Evolutionary conservation across 1,140 invertebrate genomes (phyloP), one percentile per base, ranked within the genome.

Genomic region (Galleria mellonella): DNA sequence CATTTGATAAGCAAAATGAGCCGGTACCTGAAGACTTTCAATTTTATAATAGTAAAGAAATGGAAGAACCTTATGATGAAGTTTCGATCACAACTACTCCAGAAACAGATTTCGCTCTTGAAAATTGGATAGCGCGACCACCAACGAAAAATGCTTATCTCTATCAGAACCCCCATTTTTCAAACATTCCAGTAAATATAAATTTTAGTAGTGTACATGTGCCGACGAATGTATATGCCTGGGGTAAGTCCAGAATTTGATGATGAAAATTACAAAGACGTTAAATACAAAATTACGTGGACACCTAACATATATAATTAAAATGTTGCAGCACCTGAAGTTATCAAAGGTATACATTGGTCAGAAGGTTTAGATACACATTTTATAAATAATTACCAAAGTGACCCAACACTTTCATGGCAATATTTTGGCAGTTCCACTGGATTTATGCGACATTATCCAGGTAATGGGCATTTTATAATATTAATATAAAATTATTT

Each of bases 351-450:
- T 36, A 94, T 93, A 45, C 90, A 90, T 60, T 95, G 93, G 93
- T 97, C 97, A 1, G 92, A 95, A 66, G 90, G 92, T 32, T 87
- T 99, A 50, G 95, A 98, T 78, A 89, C 91, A 33, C 94, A 93
- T 50, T 99, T 98, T 79, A 90, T 89, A 57, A 92, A 92, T 58
- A 98, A 98, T 79, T 95, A 95, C 63, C 90, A 94, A 68, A 88
- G 90, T 29, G 96, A 98, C 87, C 94, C 94, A 5, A 94, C 94
- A 3, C 88, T 98, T 14, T 94, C 95, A 4, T 99, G 96, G 96
- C 97, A 99, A 86, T 99, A 97, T 86, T 99, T 98, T 88, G 96
- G 97, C 27, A 97, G 96, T 78, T 93, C 95, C 36, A 94, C 94
- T 0, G 97, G 97, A 9, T 98, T 98, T 75, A 95, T 99, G 92